Base-by-base conservation (phyloP, 2,797 vertebrate genomes). In the Corythornis leucogaster region DNA sequence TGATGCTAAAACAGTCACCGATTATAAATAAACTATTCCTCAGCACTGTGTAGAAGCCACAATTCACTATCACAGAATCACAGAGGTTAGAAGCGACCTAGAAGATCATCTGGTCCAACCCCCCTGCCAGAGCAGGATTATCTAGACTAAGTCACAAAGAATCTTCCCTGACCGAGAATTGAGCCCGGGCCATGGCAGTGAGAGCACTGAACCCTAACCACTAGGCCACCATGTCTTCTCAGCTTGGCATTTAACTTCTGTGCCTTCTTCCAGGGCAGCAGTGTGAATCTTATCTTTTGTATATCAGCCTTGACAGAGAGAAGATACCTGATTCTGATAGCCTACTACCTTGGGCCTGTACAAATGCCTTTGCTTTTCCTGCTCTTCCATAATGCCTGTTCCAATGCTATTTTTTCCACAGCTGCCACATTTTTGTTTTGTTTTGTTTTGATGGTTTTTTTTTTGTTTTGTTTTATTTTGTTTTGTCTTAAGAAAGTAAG, bases 21-120 rank as follows among this genome's bases (percentile, higher is more conserved):
- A 51, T 38, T 70, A 55, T 50, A 85, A 80, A 80, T 62, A 64
- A 93, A 11, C 33, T 16, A 26, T 51, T 51, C 30, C 46, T 84
- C 33, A 50, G 45, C 0, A 0, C 11, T 15, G 7, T 51, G 18
- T 1, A 57, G 40, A 81, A 85, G 31, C 16, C 61, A 33, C 16
- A 38, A 4, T 46, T 74, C 69, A 35, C 48, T 51, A 12, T 54
- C 38, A 40, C 13, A 40, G 38, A 40, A 40, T 40, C 13, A 40
- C 38, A 40, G 38, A 40, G 38, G 38, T 40, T 40, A 14, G 38
- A 40, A 40, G 38, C 14, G 38, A 40, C 38, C 14, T 40, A 40
- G 38, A 40, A 40, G 38, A 40, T 40, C 38, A 40, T 40, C 38
- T 40, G 15, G 38, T 40, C 38, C 38, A 40, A 40, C 38, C 38